Base-by-base conservation (phyloP, 2,888 invertebrate genomes). In the Holacanthella duospinosa region DNA sequence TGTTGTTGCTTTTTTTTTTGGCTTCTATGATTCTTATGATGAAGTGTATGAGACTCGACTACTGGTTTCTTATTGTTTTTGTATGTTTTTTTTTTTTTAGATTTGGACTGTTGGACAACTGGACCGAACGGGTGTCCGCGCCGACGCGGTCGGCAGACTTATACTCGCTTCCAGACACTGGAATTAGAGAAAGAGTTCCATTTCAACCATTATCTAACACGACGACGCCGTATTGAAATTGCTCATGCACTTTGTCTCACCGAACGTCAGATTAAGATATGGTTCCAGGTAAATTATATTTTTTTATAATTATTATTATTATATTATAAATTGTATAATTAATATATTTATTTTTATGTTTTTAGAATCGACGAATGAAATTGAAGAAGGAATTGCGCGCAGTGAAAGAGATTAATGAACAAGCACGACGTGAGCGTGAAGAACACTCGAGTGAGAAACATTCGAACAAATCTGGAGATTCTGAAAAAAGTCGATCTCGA, bases 121-220 rank as follows among this genome's bases (percentile, higher is more conserved):
- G 94, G 94, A 79, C 94, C 95, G 63, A 95, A 94, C 78, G 93
- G 93, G 67, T 93, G 93, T 78, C 93, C 93, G 69, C 84, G 93
- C 76, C 86, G 93, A 78, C 85, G 95, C 76, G 95, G 95, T 67
- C 84, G 96, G 74, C 95, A 96, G 82, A 96, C 96, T 24, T 96
- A 96, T 84, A 96, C 95, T 71, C 88, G 95, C 76, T 94, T 95
- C 84, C 96, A 97, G 80, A 96, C 96, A 27, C 82, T 95, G 80
- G 95, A 96, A 79, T 84, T 96, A 80, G 96, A 96, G 80, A 95
- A 95, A 80, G 96, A 96, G 83, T 96, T 96, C 82, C 93, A 95
- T 78, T 94, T 93, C 82, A 96, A 95, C 81, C 93, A 94, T 78
- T 96, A 96, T 80, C 83, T 96, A 79, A 95, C 95, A 75, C 85